Percentiles rank a stretch among this genome's conserved stretches.
Conservation (phyloP, 1,140 invertebrate species). For the Asbolus verrucosus region DNA sequence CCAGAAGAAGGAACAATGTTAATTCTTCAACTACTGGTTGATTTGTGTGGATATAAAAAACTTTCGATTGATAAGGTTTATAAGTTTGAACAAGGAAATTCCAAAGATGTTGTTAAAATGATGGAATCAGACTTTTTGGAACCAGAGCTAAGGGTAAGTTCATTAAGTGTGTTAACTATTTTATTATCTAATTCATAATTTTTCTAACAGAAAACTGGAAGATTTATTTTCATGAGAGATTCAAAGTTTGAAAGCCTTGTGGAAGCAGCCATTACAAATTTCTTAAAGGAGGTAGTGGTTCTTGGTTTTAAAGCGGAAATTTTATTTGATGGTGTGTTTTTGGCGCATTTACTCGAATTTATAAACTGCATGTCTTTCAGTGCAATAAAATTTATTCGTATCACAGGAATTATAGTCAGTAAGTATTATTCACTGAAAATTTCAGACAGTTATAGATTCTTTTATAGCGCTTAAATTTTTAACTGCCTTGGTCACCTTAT, state of each 20-base stretch:
- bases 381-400: constrained; percentile 1
- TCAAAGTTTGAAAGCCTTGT: constrained; percentile 3
- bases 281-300: constrained; percentile 34
- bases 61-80: constrained; percentile 24
- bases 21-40: constrained; percentile 40
- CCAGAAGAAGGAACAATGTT: neutral
- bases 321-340: constrained; percentile 28
- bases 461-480: constrained; percentile 42
- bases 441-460: no score
- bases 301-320: constrained; percentile 11
- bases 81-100: constrained; percentile 18
- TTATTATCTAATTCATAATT: neutral
- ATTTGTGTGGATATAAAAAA: constrained; percentile 39
- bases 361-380: constrained; percentile 42
- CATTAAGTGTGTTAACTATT: neutral
- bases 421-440: no score
- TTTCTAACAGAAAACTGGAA: constrained; percentile 36
- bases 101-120: constrained; percentile 1
- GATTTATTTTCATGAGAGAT: constrained; percentile 39
- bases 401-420: constrained; percentile 42
- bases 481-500: constrained; percentile 23
- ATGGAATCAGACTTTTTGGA: constrained; percentile 29
- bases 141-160: constrained; percentile 27
- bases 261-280: constrained; percentile 13
- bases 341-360: neutral